phyloP scores from a whole-genome alignment of 2,888 invertebrate species.

The Amphipoea lucens region DNA sequence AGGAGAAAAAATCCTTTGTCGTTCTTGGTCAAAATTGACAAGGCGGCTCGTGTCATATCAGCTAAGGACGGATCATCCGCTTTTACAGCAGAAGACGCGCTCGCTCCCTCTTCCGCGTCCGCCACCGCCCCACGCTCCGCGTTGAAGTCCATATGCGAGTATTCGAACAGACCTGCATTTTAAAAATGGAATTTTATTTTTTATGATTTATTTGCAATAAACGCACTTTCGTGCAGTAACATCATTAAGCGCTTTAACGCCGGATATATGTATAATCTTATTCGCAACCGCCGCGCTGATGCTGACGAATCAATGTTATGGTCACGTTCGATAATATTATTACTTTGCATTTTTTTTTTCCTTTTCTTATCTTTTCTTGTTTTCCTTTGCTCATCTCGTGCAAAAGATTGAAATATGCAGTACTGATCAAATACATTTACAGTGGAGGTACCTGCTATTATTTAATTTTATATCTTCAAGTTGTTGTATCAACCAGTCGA shows the following conservation, averaged over 20 bases:
- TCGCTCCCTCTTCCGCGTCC: slow-evolving; percentile 88
- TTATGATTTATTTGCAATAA: slow-evolving; percentile 6
- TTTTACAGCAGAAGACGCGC: slow-evolving; percentile 90
- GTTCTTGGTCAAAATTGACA: slow-evolving; percentile 93
- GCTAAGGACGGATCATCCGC: slow-evolving; percentile 93
- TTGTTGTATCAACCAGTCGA: neutral
- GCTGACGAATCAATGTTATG: slow-evolving; percentile 15
- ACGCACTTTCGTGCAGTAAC: slow-evolving; percentile 4
- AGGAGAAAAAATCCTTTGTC: slow-evolving; percentile 94
- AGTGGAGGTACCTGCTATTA: neutral
- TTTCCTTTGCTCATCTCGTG: neutral
- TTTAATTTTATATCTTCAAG: neutral
- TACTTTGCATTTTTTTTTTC: neutral
- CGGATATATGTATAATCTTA: slow-evolving; percentile 25
- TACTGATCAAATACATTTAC: neutral
- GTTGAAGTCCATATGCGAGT: slow-evolving; percentile 95
- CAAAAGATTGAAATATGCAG: neutral
- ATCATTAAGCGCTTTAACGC: slow-evolving; percentile 30
- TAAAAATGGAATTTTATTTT: neutral
- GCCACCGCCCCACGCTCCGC: slow-evolving; percentile 92
- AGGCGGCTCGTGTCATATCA: slow-evolving; percentile 94
- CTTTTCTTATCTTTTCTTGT: neutral
- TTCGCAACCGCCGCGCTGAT: slow-evolving; percentile 5
- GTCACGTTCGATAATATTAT: neutral
- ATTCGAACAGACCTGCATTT: slow-evolving; percentile 92